A percentile compares a stretch with the other conserved stretches of the same genome.
Conservation (phyloP, 2,113 vertebrate genomes). For the Mesoclemmys tuberculata region DNA sequence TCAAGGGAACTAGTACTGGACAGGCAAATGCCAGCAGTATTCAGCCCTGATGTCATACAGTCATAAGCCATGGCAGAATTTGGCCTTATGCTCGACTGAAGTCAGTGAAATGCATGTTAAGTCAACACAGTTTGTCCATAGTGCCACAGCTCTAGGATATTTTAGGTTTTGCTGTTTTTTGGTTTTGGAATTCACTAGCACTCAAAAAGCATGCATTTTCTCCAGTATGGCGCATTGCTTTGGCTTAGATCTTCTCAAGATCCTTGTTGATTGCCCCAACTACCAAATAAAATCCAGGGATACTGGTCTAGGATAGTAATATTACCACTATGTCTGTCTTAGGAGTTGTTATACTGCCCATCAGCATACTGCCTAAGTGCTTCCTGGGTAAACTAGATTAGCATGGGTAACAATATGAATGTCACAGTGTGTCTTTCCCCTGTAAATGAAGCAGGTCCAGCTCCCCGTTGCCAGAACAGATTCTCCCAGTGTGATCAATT, state of each 20-base stretch:
- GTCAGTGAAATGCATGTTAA: background rate
- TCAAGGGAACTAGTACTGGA: background rate
- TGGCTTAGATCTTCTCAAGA: background rate
- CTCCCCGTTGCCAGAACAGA: too few species aligned
- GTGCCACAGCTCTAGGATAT: background rate
- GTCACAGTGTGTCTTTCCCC: too few species aligned
- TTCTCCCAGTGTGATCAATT: too few species aligned
- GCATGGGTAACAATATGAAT: fast-evolving
- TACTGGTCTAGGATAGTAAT: background rate
- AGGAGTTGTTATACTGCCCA: fast-evolving
- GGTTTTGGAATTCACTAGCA: too few species aligned
- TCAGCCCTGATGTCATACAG: background rate
- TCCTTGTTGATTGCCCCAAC: background rate
- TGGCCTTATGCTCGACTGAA: background rate
- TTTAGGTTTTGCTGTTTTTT: too few species aligned
- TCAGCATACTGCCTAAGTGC: background rate
- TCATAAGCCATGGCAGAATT: background rate
- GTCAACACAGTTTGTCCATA: background rate
- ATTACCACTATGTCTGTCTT: background rate
- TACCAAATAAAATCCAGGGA: background rate
- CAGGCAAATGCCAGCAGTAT: background rate
- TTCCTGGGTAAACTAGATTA: background rate
- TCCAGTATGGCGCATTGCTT: background rate
- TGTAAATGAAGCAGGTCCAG: too few species aligned
- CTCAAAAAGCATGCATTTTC: too few species aligned